phyloP scores from a whole-genome alignment of 2,888 invertebrate species.

The Eilema sororculum region DNA sequence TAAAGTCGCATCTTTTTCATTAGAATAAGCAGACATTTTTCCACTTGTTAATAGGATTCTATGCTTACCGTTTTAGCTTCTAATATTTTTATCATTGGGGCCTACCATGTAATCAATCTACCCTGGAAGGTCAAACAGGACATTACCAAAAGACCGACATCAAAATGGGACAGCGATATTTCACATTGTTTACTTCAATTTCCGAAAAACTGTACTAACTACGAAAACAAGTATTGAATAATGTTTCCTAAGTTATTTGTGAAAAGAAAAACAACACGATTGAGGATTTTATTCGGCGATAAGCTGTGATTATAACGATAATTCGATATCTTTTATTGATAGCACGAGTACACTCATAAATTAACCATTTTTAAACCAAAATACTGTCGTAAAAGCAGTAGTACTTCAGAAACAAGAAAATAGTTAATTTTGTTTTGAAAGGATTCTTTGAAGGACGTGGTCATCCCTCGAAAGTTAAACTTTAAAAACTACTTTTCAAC shows the following conservation, averaged over 20 bases:
- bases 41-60: not conserved
- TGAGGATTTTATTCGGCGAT: not conserved
- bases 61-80: not conserved
- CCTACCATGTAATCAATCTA: not conserved
- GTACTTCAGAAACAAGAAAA: not conserved
- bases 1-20: not conserved
- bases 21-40: not conserved
- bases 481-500: too few species aligned
- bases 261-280: constrained; percentile 9
- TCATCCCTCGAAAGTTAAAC: too few species aligned
- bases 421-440: not conserved
- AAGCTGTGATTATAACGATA: constrained; percentile 15
- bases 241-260: constrained; percentile 15
- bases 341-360: not conserved
- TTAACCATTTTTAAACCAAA: constrained; percentile 3
- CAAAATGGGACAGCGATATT: not conserved
- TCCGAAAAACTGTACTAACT: not conserved
- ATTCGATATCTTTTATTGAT: not conserved
- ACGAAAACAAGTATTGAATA: not conserved
- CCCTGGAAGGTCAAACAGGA: not conserved
- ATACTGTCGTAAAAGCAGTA: constrained; percentile 7
- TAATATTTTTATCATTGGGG: not conserved
- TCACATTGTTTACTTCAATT: not conserved
- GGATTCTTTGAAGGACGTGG: not conserved
- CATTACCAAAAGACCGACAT: not conserved